Percentiles rank a stretch among this genome's conserved stretches.
Conservation (phyloP, 2,888 invertebrate species). For the Eustalomyia histrio region DNA sequence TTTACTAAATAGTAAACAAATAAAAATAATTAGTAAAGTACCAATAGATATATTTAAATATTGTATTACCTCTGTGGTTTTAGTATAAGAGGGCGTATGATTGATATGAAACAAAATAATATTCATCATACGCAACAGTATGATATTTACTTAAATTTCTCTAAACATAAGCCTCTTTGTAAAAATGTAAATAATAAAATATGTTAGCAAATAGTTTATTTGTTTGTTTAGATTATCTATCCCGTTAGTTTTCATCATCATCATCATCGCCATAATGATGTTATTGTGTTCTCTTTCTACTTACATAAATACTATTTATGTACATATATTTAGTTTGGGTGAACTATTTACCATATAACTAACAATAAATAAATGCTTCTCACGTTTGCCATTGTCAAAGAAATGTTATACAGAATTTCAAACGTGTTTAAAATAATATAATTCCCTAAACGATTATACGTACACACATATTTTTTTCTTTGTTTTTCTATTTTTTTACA, state of each 20-base stretch:
- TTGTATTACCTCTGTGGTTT: no score
- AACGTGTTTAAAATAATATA: conserved; percentile 57
- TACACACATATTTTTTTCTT: not conserved
- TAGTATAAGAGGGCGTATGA: no score
- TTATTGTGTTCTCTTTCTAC: not conserved
- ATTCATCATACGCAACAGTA: no score
- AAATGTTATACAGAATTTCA: conserved; percentile 60
- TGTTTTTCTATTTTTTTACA: not conserved
- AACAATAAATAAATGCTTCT: conserved; percentile 43
- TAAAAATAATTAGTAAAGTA: no score
- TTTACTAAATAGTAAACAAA: no score
- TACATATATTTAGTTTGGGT: conserved; percentile 5
- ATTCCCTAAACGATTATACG: conserved; percentile 43
- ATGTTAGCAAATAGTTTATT: conserved; percentile 9
- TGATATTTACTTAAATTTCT: no score
- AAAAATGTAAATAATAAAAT: not conserved
- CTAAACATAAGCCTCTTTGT: no score
- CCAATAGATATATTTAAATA: no score
- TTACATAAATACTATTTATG: no score
- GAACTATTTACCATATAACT: conserved; percentile 32
- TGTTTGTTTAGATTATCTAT: conserved; percentile 21
- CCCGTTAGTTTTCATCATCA: conserved; percentile 10
- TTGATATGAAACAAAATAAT: no score
- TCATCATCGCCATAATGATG: conserved; percentile 8
- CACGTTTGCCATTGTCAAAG: conserved; percentile 63